These are phyloP conservation scores for Rhinogobius similis DNA, from an alignment of 2,113 vertebrate species.

Conservation along the genomic window DNA sequence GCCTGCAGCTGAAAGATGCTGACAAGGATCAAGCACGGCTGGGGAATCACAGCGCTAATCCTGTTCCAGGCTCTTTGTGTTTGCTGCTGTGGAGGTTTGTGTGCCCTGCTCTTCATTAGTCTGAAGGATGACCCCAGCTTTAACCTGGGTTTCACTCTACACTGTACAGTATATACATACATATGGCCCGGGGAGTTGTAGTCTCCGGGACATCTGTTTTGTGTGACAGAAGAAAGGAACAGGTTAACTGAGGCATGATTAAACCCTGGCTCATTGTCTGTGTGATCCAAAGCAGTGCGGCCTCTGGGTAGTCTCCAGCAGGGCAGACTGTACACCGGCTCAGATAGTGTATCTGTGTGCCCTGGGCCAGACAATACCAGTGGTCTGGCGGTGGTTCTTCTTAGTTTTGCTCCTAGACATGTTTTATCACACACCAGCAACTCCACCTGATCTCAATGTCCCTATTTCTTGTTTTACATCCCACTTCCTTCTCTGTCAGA, in stretches of 20 bases:
- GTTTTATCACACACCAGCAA: conserved; percentile 48
- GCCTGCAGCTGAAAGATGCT: conserved; percentile 62
- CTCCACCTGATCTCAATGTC: conserved; percentile 59
- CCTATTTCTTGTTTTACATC: conserved; percentile 49
- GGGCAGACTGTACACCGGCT: conserved; percentile 38
- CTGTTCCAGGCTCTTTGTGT: conserved; percentile 43
- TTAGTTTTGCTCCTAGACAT: conserved; percentile 37
- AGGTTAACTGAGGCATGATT: conserved; percentile 67
- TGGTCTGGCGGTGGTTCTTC: conserved; percentile 38
- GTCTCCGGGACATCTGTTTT: conserved; percentile 64
- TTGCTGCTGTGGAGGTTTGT: conserved; percentile 31
- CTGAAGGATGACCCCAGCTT: conserved; percentile 54
- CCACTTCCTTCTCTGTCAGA: conserved; percentile 50
- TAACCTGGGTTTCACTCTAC: conserved; percentile 39
- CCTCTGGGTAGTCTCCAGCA: conserved; percentile 59
- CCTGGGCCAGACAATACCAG: conserved; percentile 51
- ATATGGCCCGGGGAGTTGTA: conserved; percentile 45
- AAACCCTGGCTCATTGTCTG: conserved; percentile 63
- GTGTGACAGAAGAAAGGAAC: conserved; percentile 62
- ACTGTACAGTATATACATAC: conserved; percentile 56
- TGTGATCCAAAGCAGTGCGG: conserved; percentile 55
- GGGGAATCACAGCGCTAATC: conserved; percentile 57
- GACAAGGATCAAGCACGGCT: conserved; percentile 54
- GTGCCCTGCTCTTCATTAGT: conserved; percentile 46
- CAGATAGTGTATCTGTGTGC: conserved; percentile 62